Conservation (phyloP, 2,888 invertebrate genomes). For the Chymomyza amoena region DNA sequence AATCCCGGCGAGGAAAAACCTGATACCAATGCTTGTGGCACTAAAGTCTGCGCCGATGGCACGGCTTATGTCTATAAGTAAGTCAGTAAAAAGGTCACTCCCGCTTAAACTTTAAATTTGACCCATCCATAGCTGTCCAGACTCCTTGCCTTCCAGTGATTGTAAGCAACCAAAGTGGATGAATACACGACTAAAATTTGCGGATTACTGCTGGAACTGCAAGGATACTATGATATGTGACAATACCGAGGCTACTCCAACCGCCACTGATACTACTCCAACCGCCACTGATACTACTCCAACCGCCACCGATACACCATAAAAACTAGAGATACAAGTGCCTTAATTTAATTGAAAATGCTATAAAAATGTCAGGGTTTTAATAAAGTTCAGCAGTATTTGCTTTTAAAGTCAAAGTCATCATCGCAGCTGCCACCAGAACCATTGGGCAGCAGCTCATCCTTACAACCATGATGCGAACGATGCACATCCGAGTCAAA, state of each 20-base stretch:
- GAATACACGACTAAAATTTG: not conserved
- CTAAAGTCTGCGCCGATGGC: not conserved
- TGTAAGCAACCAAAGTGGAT: not conserved
- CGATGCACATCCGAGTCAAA: conserved; percentile 66
- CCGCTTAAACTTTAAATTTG: too few species aligned
- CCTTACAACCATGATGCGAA: conserved; percentile 63
- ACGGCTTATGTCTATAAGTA: not conserved
- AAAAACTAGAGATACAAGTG: not conserved
- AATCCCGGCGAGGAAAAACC: conserved; percentile 8
- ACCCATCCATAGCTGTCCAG: not conserved
- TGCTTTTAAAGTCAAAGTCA: conserved; percentile 73
- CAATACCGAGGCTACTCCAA: not conserved
- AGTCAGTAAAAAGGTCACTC: not conserved
- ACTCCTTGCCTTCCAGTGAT: not conserved
- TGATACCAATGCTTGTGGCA: not conserved
- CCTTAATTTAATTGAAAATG: not conserved
- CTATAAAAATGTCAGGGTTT: not conserved
- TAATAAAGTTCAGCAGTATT: conserved; percentile 53
- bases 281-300: too few species aligned
- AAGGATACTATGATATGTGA: not conserved
- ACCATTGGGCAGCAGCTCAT: conserved; percentile 48
- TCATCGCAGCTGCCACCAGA: conserved; percentile 69
- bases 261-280: too few species aligned
- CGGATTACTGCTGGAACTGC: not conserved
- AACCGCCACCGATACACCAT: not conserved